Percentiles rank a stretch among this genome's conserved stretches.
These are phyloP conservation scores for Hemiscyllium ocellatum DNA, from an alignment of 2,113 vertebrate genomes.

Conservation along the genomic window DNA sequence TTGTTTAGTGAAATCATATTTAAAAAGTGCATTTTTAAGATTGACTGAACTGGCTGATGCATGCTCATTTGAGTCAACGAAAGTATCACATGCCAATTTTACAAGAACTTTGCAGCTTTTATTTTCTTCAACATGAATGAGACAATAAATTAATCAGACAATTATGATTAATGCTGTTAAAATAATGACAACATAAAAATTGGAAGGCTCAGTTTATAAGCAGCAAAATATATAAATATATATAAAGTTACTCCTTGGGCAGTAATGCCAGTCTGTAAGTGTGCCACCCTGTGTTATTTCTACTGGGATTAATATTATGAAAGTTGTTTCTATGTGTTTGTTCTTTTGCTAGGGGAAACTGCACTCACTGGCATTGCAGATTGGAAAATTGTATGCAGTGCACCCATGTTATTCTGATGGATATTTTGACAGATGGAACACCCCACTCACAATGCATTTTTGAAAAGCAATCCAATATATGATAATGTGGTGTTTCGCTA, in stretches of 20 bases:
- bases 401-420: background rate
- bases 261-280: background rate
- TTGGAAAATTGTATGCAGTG: background rate
- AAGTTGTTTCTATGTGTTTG: background rate
- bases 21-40: background rate
- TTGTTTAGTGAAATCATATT: background rate
- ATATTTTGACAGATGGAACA: background rate
- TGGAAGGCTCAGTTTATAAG: conserved; percentile 61
- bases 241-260: background rate
- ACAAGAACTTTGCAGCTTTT: conserved; percentile 56
- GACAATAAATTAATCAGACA: conserved; percentile 42
- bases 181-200: conserved; percentile 49
- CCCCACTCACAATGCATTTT: background rate
- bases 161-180: conserved; percentile 58
- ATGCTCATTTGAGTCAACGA: background rate
- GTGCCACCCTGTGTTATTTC: background rate
- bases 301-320: too few relatives aligned
- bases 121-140: conserved; percentile 71
- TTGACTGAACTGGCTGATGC: background rate
- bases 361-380: background rate
- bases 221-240: conserved; percentile 46
- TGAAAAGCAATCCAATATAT: background rate
- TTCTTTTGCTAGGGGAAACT: background rate
- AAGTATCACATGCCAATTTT: background rate
- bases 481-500: background rate